A percentile compares a stretch with the other conserved stretches of the same genome.
These are phyloP conservation scores for Patella ulyssiponensis DNA, from an alignment of 2,888 invertebrate genomes.

Conservation along the genomic window DNA sequence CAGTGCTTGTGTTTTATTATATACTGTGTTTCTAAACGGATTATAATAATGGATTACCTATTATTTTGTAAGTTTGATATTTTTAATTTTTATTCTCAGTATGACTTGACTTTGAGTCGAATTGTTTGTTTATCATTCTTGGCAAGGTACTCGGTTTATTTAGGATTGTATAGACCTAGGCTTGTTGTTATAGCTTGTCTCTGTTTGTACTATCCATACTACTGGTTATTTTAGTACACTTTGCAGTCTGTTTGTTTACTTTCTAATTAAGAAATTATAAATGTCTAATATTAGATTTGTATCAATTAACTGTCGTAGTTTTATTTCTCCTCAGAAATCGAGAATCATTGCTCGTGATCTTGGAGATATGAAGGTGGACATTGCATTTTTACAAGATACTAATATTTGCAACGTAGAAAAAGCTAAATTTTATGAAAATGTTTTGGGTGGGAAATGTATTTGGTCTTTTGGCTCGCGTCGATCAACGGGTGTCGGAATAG, in stretches of 20 bases:
- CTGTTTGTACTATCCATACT: no score
- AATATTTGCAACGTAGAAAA: background rate
- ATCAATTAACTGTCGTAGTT: slow-evolving; percentile 10
- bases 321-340: slow-evolving; percentile 1
- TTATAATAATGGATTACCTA: no score
- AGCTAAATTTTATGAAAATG: background rate
- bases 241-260: background rate
- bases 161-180: no score
- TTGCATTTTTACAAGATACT: slow-evolving; percentile 1
- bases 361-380: background rate
- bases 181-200: no score
- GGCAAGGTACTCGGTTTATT: no score
- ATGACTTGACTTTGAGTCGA: no score
- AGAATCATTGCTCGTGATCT: background rate
- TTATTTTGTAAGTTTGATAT: no score
- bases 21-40: no score
- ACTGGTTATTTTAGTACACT: no score
- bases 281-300: background rate
- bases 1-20: no score
- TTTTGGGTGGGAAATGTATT: background rate
- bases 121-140: no score
- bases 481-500: background rate
- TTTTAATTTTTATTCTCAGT: no score
- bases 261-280: background rate
- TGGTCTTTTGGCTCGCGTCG: background rate